Conservation (phyloP, 1,140 invertebrate species). For the Drosophila tani region DNA sequence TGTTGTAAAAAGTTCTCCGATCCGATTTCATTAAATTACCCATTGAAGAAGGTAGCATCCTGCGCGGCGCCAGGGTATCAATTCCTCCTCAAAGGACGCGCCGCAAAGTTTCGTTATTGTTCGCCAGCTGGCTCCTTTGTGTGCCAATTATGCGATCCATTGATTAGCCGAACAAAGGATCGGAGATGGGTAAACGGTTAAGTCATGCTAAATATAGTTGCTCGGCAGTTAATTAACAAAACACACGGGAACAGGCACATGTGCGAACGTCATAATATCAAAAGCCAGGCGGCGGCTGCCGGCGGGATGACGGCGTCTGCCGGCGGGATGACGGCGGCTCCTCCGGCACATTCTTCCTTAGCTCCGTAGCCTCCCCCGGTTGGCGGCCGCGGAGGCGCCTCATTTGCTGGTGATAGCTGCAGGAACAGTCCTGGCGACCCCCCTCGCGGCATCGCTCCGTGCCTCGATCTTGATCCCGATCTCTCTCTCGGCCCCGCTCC, state of each 20-base stretch:
- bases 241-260: conserved; percentile 1
- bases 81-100: neutral
- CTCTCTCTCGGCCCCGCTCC: neutral
- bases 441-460: neutral
- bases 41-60: neutral
- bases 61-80: conserved; percentile 19
- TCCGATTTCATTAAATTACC: neutral
- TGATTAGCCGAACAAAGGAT: conserved; percentile 46
- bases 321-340: neutral
- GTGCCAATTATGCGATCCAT: conserved; percentile 53
- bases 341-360: neutral
- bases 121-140: conserved; percentile 29
- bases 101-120: conserved; percentile 24
- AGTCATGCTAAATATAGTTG: conserved; percentile 41
- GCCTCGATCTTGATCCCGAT: neutral
- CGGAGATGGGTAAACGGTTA: conserved; percentile 7
- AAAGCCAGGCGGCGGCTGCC: neutral
- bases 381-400: conserved; percentile 1
- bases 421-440: neutral
- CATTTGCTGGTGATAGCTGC: neutral
- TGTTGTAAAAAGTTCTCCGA: neutral
- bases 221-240: conserved; percentile 45
- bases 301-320: neutral
- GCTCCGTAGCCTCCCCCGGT: neutral
- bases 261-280: conserved; percentile 7